Base-by-base conservation (phyloP, 2,888 invertebrate genomes). In the Adela reaumurella region DNA sequence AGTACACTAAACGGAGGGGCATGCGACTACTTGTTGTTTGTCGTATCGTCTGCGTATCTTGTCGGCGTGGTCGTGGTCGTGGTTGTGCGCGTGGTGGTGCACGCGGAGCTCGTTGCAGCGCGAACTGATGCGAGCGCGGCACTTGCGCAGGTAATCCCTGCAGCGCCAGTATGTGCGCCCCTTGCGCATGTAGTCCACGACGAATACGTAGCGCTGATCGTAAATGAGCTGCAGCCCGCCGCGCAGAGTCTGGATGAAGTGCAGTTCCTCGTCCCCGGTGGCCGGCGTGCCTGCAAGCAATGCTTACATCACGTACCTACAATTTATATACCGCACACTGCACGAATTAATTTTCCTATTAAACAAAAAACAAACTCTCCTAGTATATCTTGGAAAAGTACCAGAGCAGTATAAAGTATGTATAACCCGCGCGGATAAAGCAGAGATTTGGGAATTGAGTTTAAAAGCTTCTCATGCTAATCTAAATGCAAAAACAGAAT, bases 91-190 rank as follows among this genome's bases (percentile, higher is more conserved):
- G 14, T 3, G 5, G 20, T 46, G 19, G 8, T 17, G 19, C 14
- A 46, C 19, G 20, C 46, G 19, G 14, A 46, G 20, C 3, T 20
- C 20, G 28, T 46, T 46, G 28, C 6, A 5, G 14, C 24, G 19
- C 3, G 46, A 46, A 10, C 20, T 24, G 20, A 46, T 46, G 16
- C 46, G 20, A 4, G 46, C 46, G 24, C 28, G 20, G 24, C 46
- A 46, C 46, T 46, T 19, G 24, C 46, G 46, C 19, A 5, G 14
- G 28, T 46, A 46, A 16, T 46, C 46, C 24, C 14, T 35, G 46
- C 54, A 54, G 14, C 48, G 45, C 54, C 54, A 54, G 18, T 51
- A 45, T 19, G 52, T 53, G n/a, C 49, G 49, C 3, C 49, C 52
- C 10, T 19, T 20, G 17, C 20, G 19, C 28, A 46, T 28, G 18